Base-by-base conservation (phyloP, 2,888 invertebrate species). In the Drosophila eohydei region DNA sequence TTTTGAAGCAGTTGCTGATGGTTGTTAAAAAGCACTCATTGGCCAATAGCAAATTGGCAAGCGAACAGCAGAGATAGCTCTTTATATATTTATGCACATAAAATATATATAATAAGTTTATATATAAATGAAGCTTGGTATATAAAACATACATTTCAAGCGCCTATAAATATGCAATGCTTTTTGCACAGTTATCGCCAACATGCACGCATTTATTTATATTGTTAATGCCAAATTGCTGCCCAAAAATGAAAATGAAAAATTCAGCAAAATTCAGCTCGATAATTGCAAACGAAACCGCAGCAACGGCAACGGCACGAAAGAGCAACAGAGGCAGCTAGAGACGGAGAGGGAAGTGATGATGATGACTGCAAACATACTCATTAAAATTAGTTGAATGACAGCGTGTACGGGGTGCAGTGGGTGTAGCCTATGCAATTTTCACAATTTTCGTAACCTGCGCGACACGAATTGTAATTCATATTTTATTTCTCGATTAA, bases 401-500 rank as follows among this genome's bases (percentile, higher is more conserved):
- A 26, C 9, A 9, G 36, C 8, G 28, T n/a, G 8, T 3, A 40
- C 6, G 28, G 36, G 28, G 1, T n/a, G n/a, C 26, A 26, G 21
- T 28, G 43, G 26, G 52, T 8, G 52, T 16, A 11, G 26, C 12
- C 12, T n/a, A 7, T 40, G 54, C 28, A 43, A 40, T 14, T 32
- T 38, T 34, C 26, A 61, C 41, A 62, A 52, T 66, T 75, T 63
- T 36, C 62, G 56, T 60, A 74, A 74, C 78, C 80, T 69, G 68
- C 40, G 28, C 44, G 65, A 30, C 66, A 73, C 61, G 76, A 89
- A 86, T 80, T 88, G 69, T 80, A 79, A 79, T 86, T 80, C 76
- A 89, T 89, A 89, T 88, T 86, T 89, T 83, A 89, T 86, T 73
- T 48, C 21, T 1, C 40, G 40, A 54, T 40, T 54, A 54, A 40